These are phyloP conservation scores for Deilephila elpenor DNA, from an alignment of 2,888 invertebrate genomes.

Conservation along the genomic window DNA sequence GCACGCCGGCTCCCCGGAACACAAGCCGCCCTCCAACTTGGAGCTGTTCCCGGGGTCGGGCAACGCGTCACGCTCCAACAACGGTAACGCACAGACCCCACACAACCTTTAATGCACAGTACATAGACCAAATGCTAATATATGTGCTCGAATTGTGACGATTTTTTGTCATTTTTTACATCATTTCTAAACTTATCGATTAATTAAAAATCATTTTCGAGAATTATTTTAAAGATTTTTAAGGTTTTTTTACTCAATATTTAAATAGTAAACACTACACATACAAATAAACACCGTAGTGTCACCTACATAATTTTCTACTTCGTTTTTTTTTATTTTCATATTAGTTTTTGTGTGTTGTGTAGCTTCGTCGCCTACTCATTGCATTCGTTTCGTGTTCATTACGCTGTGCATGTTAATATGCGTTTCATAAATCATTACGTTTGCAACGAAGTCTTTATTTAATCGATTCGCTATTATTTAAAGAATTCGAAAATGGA, in stretches of 20 bases:
- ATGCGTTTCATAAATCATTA: not conserved
- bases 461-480: not conserved
- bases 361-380: slow-evolving; percentile 15
- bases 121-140: not conserved
- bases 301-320: slow-evolving; percentile 3
- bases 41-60: slow-evolving; percentile 87
- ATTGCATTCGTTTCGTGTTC: slow-evolving; percentile 4
- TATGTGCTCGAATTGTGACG: not conserved
- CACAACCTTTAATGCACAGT: slow-evolving; percentile 9
- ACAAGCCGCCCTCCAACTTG: slow-evolving; percentile 89
- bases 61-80: slow-evolving; percentile 89
- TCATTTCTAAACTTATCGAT: not conserved
- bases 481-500: not conserved
- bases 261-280: not conserved
- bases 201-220: not conserved
- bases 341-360: slow-evolving; percentile 19
- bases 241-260: not conserved
- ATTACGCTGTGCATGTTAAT: slow-evolving; percentile 20
- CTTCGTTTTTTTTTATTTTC: not conserved
- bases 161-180: not conserved
- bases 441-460: not conserved
- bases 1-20: slow-evolving; percentile 86
- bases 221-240: not conserved
- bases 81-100: slow-evolving; percentile 86
- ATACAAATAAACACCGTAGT: slow-evolving; percentile 20